These are phyloP conservation scores for Cynaeus angustus DNA, from an alignment of 2,888 invertebrate genomes.

Conservation along the genomic window DNA sequence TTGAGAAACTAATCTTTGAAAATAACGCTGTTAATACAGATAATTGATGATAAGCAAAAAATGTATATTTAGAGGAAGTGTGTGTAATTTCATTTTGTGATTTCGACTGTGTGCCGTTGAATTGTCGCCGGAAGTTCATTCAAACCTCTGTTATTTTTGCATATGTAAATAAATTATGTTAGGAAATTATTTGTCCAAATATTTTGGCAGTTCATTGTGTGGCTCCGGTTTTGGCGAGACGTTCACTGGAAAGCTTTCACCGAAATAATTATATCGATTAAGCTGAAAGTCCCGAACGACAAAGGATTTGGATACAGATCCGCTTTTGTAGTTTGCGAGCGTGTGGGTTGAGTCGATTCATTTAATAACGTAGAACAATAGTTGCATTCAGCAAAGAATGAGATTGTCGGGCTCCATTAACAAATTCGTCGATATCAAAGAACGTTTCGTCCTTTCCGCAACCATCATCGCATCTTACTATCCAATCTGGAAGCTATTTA, in stretches of 20 bases:
- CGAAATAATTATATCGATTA: slow-evolving; percentile 51
- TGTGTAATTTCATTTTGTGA: no score
- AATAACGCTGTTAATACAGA: no score
- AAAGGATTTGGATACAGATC: slow-evolving; percentile 49
- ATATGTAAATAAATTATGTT: slow-evolving; percentile 30
- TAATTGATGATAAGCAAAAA: neutral
- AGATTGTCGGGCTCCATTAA: slow-evolving; percentile 31
- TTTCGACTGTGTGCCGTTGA: no score
- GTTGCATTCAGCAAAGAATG: slow-evolving; percentile 33
- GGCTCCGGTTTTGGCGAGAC: slow-evolving; percentile 21
- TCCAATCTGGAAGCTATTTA: slow-evolving; percentile 18
- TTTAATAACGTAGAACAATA: slow-evolving; percentile 45
- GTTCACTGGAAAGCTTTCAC: slow-evolving; percentile 25
- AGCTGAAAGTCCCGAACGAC: slow-evolving; percentile 47
- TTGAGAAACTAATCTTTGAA: slow-evolving; percentile 15
- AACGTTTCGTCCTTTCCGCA: slow-evolving; percentile 8
- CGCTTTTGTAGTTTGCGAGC: slow-evolving; percentile 40
- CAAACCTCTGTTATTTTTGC: slow-evolving; percentile 16
- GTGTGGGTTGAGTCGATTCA: slow-evolving; percentile 41
- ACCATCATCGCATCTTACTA: neutral
- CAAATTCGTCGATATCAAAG: slow-evolving; percentile 8
- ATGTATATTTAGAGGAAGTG: neutral
- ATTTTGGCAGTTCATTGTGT: slow-evolving; percentile 20
- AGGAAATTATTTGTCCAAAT: slow-evolving; percentile 32
- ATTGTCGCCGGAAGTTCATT: slow-evolving; percentile 8